Evolutionary conservation across 1,140 invertebrate genomes (phyloP), one percentile per base, ranked within the genome.

Genomic region (Batillaria attramentaria): DNA sequence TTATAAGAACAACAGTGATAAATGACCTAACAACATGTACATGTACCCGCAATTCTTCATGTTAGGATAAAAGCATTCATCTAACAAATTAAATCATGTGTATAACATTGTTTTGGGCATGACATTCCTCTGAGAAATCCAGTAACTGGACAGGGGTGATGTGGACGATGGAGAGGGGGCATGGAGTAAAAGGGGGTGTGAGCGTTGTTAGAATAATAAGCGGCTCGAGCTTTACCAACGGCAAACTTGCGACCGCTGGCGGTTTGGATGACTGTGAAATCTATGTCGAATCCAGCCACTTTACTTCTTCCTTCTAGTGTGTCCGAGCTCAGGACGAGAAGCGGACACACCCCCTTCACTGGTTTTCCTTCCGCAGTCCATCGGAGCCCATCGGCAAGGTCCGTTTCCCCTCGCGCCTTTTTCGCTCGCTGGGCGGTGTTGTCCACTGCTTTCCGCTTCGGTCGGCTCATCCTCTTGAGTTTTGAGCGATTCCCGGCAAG

Each of bases 241-340:
- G 89, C 86, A 84, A 90, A 90, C 81, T 82, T 89, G 66, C 84
- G 80, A 37, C 88, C 88, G 80, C 86, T 88, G 54, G 85, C 84
- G 33, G 88, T 89, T 72, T 83, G 85, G 35, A 90, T 89, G 28
- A 90, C 85, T 2, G 89, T 90, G 41, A 88, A 89, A 79, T 90
- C 89, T 6, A 90, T 88, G 72, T 90, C 88, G 78, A 89, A 89
- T 6, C 84, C 84, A 18, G 83, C 86, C 18, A 89, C 77, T 82
- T 88, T 89, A 24, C 60, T 46, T 37, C 69, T 69, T 2, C 87
- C 86, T 28, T 82, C 81, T 24, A 88, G 77, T 24, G 77, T 74
- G 33, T 85, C 81, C 5, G 87, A 86, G 35, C 70, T 82, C 18
- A 86, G 74, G n/a, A 69, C 66, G 20, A 87, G 46, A n/a, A 87